phyloP scores from a whole-genome alignment of 2,113 vertebrate genomes.

The Hemibagrus wyckioides region DNA sequence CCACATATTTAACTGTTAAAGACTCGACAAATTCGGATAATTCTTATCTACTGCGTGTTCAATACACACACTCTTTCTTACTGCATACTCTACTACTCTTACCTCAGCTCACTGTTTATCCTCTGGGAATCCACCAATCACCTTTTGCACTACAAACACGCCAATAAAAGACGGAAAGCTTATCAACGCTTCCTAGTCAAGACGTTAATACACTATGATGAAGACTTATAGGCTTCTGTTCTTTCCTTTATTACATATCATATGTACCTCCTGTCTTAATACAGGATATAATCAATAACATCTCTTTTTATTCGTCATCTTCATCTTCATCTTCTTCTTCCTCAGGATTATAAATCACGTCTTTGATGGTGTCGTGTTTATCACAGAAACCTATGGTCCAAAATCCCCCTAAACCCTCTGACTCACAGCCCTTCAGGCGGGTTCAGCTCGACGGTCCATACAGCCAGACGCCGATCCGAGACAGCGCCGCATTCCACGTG shows the following conservation, averaged over 20 bases:
- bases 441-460: background rate
- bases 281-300: no score
- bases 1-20: background rate
- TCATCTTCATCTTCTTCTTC: no score
- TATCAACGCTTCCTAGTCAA: background rate
- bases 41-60: background rate
- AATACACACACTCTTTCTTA: background rate
- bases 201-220: background rate
- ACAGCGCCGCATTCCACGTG: background rate
- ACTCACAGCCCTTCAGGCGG: slow-evolving; percentile 20
- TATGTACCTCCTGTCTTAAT: background rate
- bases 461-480: background rate
- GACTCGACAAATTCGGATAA: background rate
- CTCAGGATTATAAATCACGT: background rate
- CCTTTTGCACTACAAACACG: no score
- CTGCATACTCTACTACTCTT: background rate
- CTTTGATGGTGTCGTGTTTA: background rate
- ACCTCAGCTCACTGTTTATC: background rate
- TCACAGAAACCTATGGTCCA: background rate
- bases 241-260: background rate
- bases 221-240: background rate
- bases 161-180: background rate
- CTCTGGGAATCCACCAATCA: no score
- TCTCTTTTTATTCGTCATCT: no score
- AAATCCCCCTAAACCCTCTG: slow-evolving; percentile 29